Percentiles rank a stretch among this genome's conserved stretches.
These are phyloP conservation scores for Drosophila serrata DNA, from an alignment of 1,140 invertebrate species.

Conservation along the genomic window DNA sequence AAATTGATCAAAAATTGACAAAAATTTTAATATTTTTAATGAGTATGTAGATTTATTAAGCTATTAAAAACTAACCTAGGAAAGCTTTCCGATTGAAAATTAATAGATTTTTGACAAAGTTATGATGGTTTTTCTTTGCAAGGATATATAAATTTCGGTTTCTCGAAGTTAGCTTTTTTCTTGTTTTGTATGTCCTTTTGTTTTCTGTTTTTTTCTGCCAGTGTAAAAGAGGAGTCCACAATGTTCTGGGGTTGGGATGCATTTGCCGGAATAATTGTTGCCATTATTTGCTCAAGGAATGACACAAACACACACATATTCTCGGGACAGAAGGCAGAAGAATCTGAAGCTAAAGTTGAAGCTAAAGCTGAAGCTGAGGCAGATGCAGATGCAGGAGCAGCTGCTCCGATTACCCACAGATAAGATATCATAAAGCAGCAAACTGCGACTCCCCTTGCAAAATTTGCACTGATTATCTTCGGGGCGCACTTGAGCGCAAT, in stretches of 20 bases:
- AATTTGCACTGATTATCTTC: conserved; percentile 29
- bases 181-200: too few species aligned
- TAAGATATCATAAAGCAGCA: conserved; percentile 70
- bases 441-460: conserved; percentile 2
- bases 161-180: too few species aligned
- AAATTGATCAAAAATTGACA: too few species aligned
- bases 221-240: conserved; percentile 27
- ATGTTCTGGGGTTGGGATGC: conserved; percentile 39
- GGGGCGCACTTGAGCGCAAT: conserved; percentile 58
- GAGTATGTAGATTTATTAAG: too few species aligned
- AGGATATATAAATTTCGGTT: too few species aligned
- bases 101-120: too few species aligned
- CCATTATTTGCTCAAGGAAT: conserved; percentile 82
- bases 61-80: too few species aligned
- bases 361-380: not conserved
- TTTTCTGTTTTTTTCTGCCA: too few species aligned
- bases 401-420: conserved; percentile 57
- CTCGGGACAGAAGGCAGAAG: not conserved
- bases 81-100: too few species aligned
- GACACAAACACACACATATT: conserved; percentile 47
- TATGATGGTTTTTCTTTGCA: too few species aligned
- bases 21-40: too few species aligned
- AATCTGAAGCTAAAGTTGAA: conserved; percentile 16
- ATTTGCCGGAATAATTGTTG: conserved; percentile 69
- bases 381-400: conserved; percentile 43